Percentiles rank a stretch among this genome's conserved stretches.
These are phyloP conservation scores for Pterophyllum scalare DNA, from an alignment of 2,113 vertebrate species.

Conservation along the genomic window DNA sequence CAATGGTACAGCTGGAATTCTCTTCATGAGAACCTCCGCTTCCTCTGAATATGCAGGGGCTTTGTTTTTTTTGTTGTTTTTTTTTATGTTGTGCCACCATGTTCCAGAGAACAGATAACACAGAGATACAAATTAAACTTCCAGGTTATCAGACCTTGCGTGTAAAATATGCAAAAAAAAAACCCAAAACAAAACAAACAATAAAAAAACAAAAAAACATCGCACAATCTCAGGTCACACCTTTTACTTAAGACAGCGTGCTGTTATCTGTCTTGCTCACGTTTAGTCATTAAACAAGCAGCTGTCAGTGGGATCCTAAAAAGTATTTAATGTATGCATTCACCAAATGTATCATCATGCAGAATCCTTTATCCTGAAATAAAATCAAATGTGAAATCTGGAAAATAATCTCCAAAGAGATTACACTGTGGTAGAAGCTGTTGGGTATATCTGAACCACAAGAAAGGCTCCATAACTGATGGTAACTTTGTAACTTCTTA, in stretches of 20 bases:
- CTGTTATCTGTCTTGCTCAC: not conserved
- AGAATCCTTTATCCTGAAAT: slow-evolving; percentile 3
- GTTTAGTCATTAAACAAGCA: not conserved
- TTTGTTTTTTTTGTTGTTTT: rapidly evolving
- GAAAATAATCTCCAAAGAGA: not conserved
- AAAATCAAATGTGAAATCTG: not conserved
- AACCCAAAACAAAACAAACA: no score
- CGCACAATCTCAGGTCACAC: not conserved
- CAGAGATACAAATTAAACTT: not conserved
- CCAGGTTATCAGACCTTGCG: not conserved
- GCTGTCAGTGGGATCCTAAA: not conserved
- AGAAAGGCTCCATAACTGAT: not conserved
- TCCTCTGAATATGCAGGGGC: not conserved
- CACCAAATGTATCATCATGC: not conserved
- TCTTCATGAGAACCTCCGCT: not conserved
- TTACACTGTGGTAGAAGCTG: not conserved
- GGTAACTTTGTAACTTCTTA: not conserved
- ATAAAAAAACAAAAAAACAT: not conserved
- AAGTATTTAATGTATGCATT: not conserved
- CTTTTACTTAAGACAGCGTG: not conserved
- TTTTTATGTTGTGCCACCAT: not conserved
- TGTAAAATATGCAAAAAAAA: not conserved
- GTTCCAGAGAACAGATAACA: slow-evolving; percentile 6
- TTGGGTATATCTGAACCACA: not conserved
- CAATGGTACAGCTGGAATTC: not conserved